Base-by-base conservation (phyloP, 1,140 invertebrate genomes). In the Trichoplusia ni region DNA sequence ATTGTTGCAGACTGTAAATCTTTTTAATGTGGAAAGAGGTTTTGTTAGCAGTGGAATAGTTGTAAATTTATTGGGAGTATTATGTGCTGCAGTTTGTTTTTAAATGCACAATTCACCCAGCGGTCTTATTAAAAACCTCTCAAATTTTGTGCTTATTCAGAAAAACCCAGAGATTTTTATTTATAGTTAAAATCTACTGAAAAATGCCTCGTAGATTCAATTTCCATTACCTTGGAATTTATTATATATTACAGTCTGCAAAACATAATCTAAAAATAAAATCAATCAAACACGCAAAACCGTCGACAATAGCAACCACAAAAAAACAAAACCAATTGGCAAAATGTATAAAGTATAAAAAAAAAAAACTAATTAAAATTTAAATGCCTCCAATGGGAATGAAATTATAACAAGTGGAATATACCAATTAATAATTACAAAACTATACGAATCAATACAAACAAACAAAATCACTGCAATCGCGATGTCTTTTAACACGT, bases 351-450 rank as follows among this genome's bases (percentile, higher is more conserved):
- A 60, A 63, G 1, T n/a, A n/a, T n/a, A n/a, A n/a, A 21, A 44
- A 56, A 51, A 66, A 60, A 44, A 60, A 31, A 42, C 18, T 64
- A 69, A 56, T 47, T 37, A 56, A 49, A 59, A 67, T 60, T 69
- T 68, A 75, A 75, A 75, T 75, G 73, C 73, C 61, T 69, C 68
- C 51, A 46, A 72, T 61, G 31, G 69, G 73, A 75, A 75, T 75
- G 73, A 69, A 75, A 37, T 67, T 49, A 63, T 47, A 38, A 46
- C 47, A 47, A 56, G 27, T 69, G 64, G 67, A 75, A 67, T 21
- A 44, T 58, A 58, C 54, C 54, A 58, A 58, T 58, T 58, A 31
- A 42, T 31, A 31, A 58, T 56, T 18, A 40, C 2, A 29, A 42
- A 42, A n/a, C 37, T 42, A 56, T 13, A 44, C 54, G 7, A 58